These are phyloP conservation scores for Leucania comma DNA, from an alignment of 2,888 invertebrate species.

Conservation along the genomic window DNA sequence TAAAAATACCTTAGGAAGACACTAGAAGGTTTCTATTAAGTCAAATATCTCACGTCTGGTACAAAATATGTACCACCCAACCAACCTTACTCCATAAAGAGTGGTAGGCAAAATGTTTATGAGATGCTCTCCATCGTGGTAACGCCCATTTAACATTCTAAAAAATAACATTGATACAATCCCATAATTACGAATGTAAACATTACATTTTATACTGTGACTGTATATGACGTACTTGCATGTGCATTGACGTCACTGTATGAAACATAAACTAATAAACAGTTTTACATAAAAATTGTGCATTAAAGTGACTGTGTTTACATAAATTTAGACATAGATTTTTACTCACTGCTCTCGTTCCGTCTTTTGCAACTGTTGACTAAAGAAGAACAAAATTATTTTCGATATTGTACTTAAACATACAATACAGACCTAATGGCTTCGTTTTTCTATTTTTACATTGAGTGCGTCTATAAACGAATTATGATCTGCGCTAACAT, in stretches of 20 bases:
- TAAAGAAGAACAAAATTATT: conserved; percentile 82
- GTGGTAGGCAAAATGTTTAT: conserved; percentile 87
- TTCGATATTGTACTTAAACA: conserved; percentile 43
- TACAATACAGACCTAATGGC: conserved; percentile 31
- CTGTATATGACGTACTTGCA: conserved; percentile 24
- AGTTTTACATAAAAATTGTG: conserved; percentile 62
- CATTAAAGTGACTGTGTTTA: conserved; percentile 65
- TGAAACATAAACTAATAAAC: conserved; percentile 48
- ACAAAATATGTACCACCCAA: conserved; percentile 71
- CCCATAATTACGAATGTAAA: conserved; percentile 54
- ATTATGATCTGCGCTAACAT: conserved; percentile 51
- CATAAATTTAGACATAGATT: conserved; percentile 65
- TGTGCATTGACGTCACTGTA: conserved; percentile 44
- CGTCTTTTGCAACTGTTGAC: conserved; percentile 85
- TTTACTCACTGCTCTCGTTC: conserved; percentile 88
- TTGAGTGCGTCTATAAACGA: conserved; percentile 66
- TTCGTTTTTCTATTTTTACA: conserved; percentile 59
- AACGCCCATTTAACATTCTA: conserved; percentile 90
- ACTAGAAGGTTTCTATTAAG: conserved; percentile 59
- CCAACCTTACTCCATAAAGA: conserved; percentile 87
- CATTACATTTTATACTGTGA: conserved; percentile 26
- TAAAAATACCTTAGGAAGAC: conserved; percentile 61
- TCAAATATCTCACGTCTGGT: conserved; percentile 60
- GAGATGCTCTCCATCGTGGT: conserved; percentile 89
- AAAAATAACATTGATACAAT: conserved; percentile 79